phyloP scores from a whole-genome alignment of 2,113 vertebrate species.

The Podilymbus podiceps region DNA sequence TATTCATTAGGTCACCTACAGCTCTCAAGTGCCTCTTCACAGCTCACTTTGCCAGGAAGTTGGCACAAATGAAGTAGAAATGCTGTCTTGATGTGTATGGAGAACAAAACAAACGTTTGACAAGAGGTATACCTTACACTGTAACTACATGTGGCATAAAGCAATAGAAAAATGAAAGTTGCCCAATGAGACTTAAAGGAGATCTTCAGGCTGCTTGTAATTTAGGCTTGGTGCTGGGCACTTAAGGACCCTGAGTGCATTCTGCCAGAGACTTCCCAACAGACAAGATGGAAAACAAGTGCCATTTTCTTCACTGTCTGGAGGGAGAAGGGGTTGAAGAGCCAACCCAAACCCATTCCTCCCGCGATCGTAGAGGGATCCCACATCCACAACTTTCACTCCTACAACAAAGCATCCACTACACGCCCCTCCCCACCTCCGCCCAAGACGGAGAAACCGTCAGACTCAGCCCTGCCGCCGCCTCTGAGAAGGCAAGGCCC shows the following conservation, averaged over 20 bases:
- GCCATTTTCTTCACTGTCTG: background rate
- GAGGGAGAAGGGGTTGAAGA: accelerated
- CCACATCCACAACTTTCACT: accelerated
- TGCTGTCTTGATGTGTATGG: background rate
- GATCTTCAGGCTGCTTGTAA: background rate
- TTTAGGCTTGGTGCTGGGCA: background rate
- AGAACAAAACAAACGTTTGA: background rate
- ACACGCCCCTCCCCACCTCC: no score
- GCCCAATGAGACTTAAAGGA: background rate
- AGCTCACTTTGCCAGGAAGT: background rate
- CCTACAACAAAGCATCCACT: accelerated
- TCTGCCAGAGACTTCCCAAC: accelerated
- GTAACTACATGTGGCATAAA: accelerated
- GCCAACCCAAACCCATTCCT: background rate
- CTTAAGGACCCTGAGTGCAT: accelerated
- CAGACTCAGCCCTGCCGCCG: background rate
- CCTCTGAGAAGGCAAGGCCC: no score
- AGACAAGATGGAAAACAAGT: background rate
- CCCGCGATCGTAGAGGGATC: accelerated
- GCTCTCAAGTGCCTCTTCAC: background rate
- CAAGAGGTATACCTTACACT: accelerated
- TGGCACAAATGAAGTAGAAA: background rate
- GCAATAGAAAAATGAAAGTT: background rate
- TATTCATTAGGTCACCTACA: background rate
- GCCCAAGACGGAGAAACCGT: no score